These are phyloP conservation scores for Arremon aurantiirostris DNA, from an alignment of 2,797 vertebrate genomes.

Conservation along the genomic window DNA sequence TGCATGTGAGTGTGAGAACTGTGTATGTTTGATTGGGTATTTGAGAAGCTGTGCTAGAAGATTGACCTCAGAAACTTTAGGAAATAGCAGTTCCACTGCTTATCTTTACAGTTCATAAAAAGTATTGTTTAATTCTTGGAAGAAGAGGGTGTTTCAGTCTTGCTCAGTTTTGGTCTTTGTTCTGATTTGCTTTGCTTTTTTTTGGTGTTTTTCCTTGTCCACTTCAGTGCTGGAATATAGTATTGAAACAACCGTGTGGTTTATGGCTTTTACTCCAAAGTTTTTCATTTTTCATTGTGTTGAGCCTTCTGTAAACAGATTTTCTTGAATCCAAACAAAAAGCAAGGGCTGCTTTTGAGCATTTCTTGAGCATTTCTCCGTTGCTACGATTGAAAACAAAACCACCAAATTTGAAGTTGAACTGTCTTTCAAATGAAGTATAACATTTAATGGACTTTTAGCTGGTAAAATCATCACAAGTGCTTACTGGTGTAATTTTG, in stretches of 20 bases:
- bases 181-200: constrained; percentile 13
- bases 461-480: neutral
- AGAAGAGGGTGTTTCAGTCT: constrained; percentile 13
- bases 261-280: neutral
- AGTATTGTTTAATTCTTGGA: constrained; percentile 45
- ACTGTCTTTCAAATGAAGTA: neutral
- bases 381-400: neutral
- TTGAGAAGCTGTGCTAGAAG: neutral
- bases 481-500: neutral
- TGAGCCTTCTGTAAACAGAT: neutral
- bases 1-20: neutral
- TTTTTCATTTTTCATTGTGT: neutral
- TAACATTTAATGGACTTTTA: neutral
- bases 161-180: neutral
- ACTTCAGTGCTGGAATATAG: neutral
- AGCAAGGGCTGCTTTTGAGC: neutral
- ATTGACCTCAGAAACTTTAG: constrained; percentile 2
- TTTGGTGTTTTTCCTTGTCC: neutral
- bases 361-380: neutral
- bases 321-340: neutral
- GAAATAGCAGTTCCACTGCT: constrained; percentile 9
- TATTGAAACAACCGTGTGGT: neutral
- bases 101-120: constrained; percentile 36
- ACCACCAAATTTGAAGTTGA: neutral
- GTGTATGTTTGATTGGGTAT: neutral